Evolutionary conservation across 92 coral and sea anemone species (phyloP).

Genomic region (Paragorgia papillata): DNA sequence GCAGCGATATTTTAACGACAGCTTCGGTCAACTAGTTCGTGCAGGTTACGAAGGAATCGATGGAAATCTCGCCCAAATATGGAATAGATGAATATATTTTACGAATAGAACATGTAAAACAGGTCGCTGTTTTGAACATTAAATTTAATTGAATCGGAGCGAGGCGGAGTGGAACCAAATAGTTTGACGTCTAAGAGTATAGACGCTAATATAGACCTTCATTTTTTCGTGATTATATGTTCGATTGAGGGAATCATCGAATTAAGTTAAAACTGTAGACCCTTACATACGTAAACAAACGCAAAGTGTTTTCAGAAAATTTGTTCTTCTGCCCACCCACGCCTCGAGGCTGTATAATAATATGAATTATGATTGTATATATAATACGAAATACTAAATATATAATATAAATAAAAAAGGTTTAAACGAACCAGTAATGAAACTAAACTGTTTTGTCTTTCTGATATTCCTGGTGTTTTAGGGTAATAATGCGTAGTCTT

Average conservation of each 20-base stretch:
- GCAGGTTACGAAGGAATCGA: too few relatives aligned
- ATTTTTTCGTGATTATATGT: neutral
- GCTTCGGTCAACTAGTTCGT: too few relatives aligned
- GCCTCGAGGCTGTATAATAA: neutral
- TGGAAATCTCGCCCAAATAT: too few relatives aligned
- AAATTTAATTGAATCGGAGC: neutral
- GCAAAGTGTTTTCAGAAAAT: constrained; percentile 1
- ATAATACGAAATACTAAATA: too few relatives aligned
- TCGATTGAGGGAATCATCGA: neutral
- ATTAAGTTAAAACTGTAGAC: neutral
- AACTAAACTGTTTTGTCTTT: too few relatives aligned
- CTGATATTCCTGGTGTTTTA: too few relatives aligned
- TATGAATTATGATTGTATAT: neutral
- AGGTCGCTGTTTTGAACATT: neutral
- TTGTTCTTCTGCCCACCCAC: neutral
- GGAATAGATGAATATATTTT: too few relatives aligned
- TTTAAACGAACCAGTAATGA: too few relatives aligned
- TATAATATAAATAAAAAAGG: too few relatives aligned
- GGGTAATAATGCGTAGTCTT: too few relatives aligned
- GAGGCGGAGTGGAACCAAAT: neutral
- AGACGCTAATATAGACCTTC: too few relatives aligned
- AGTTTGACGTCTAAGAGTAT: neutral
- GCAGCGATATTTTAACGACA: neutral
- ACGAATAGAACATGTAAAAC: too few relatives aligned
- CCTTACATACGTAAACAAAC: neutral